These are phyloP conservation scores for Candidula unifasciata DNA, from an alignment of 2,888 invertebrate genomes.

Conservation along the genomic window DNA sequence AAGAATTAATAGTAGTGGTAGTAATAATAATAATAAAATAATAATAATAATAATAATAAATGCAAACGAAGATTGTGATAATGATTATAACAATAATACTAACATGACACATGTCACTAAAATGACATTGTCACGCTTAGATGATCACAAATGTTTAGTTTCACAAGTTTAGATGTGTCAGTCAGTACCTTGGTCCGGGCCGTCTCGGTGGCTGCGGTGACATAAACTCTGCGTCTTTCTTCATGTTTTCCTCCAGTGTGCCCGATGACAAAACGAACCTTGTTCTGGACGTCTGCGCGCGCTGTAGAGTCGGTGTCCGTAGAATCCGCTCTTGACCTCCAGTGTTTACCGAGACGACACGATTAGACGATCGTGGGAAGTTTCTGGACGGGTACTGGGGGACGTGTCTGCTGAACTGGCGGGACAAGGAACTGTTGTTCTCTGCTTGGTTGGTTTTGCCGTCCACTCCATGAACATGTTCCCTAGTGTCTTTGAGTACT, in stretches of 20 bases:
- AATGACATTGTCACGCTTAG: no score
- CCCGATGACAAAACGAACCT: not conserved
- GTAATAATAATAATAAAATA: no score
- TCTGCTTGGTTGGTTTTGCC: not conserved
- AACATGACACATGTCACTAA: no score
- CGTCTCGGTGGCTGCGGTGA: slow-evolving; percentile 9
- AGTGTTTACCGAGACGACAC: not conserved
- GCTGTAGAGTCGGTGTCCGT: not conserved
- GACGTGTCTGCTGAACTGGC: not conserved
- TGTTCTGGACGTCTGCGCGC: not conserved
- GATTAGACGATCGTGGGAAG: not conserved
- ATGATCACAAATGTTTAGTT: no score
- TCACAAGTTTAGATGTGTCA: no score
- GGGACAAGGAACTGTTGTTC: not conserved
- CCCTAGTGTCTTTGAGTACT: not conserved
- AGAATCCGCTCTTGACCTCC: not conserved
- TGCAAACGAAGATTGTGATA: no score
- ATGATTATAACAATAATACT: no score
- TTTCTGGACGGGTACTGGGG: not conserved
- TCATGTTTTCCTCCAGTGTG: not conserved
- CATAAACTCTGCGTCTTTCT: not conserved
- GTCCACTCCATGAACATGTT: not conserved
- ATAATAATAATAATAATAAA: no score
- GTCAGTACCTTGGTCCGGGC: not conserved
- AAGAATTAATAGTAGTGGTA: no score